Evolutionary conservation across 1,140 invertebrate genomes (phyloP).

Genomic region (Danaus plexippus): DNA sequence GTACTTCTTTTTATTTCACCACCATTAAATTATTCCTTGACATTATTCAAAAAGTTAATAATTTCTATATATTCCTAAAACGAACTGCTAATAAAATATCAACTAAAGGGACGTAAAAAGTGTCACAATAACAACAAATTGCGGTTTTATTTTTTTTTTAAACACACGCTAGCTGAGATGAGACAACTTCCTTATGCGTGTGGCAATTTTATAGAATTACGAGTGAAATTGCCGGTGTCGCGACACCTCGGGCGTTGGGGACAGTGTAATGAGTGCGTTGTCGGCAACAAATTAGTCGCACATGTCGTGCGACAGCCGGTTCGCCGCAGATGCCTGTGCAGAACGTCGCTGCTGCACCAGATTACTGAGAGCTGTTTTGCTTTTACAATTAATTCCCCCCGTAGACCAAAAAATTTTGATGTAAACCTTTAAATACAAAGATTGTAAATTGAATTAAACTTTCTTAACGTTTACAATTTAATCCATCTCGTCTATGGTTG

Average conservation of each 20-base stretch:
- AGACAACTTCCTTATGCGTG: conserved; percentile 41
- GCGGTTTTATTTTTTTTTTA: conserved; percentile 12
- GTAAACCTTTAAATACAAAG: background rate
- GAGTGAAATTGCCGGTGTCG: conserved; percentile 48
- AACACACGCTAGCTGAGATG: conserved; percentile 20
- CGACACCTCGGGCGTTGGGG: conserved; percentile 58
- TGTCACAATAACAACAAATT: background rate
- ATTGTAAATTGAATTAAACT: too few relatives aligned
- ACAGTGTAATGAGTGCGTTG: conserved; percentile 54
- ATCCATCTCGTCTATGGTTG: too few relatives aligned
- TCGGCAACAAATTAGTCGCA: conserved; percentile 65
- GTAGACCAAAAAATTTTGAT: background rate
- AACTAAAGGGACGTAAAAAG: too few relatives aligned
- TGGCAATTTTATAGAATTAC: conserved; percentile 67
- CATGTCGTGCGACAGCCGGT: conserved; percentile 64
- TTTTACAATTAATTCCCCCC: background rate
- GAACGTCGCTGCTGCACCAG: conserved; percentile 44
- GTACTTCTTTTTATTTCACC: background rate
- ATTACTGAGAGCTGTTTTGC: conserved; percentile 18
- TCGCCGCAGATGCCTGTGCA: conserved; percentile 51
- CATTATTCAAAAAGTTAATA: too few relatives aligned
- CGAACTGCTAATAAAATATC: background rate
- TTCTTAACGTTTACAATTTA: too few relatives aligned
- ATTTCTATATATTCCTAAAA: background rate
- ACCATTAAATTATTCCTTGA: too few relatives aligned